Conservation (phyloP, 2,888 invertebrate genomes). For the Diarsia brunnea region DNA sequence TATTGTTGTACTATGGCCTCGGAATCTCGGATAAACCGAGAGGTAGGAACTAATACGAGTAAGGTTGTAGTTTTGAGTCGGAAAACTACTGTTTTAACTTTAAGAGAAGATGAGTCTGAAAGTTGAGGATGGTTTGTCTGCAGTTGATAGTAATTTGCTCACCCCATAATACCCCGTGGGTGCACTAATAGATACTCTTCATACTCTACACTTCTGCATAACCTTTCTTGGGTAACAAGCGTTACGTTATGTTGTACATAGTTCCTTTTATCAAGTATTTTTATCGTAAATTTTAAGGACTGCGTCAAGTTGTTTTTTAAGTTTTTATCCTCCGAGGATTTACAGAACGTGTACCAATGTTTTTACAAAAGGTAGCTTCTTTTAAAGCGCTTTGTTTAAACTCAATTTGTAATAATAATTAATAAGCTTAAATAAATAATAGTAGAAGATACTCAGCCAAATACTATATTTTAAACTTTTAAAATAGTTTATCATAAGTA, state of each 20-base stretch:
- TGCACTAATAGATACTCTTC: not conserved
- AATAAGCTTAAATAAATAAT: not conserved
- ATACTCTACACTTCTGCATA: not conserved
- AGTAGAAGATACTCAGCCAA: not conserved
- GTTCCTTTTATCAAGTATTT: not conserved
- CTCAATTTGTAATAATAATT: not conserved
- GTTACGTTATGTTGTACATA: not conserved
- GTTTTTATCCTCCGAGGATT: not conserved
- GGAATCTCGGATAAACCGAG: not conserved
- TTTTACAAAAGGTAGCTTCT: too few species aligned
- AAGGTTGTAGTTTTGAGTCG: not conserved
- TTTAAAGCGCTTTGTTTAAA: not conserved
- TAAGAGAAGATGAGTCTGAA: not conserved
- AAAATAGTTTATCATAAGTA: conserved; percentile 6
- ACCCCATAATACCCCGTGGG: not conserved
- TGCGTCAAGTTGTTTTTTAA: not conserved
- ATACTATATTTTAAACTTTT: not conserved
- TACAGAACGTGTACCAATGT: too few species aligned
- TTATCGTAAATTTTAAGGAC: not conserved
- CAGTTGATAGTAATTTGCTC: not conserved
- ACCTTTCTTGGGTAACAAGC: not conserved
- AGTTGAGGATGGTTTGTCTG: not conserved
- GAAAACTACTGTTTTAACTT: not conserved
- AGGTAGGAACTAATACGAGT: not conserved
- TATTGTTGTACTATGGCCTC: not conserved